Evolutionary conservation across 1,140 invertebrate species (phyloP), one percentile per base, ranked within the genome.

Genomic region (Vanessa atalanta): DNA sequence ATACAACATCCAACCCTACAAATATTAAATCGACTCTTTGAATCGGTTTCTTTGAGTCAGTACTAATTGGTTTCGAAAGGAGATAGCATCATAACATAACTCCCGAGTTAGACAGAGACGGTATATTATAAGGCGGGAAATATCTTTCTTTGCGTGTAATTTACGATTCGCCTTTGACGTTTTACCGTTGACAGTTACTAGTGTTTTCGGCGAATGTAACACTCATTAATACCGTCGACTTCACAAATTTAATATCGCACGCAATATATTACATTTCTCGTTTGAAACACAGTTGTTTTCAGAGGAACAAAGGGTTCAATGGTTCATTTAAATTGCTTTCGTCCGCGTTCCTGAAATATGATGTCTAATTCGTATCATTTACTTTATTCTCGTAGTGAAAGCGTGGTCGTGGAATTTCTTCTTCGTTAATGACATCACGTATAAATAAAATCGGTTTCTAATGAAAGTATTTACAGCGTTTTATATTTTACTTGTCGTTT

Each of bases 141-240:
- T 85, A 88, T 88, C 85, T 87, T 87, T 87, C 88, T 85, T 85
- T 79, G 76, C 81, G 73, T 73, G 20, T 87, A 87, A 90, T 90
- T 90, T 90, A 90, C 80, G 83, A 83, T 47, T 67, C 76, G 65
- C 75, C 86, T 88, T 89, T 89, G 86, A 88, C 85, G 85, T 75
- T 80, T 71, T 72, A 47, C 80, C 79, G 88, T 82, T 90, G 88
- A 90, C 88, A 88, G 87, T 88, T 90, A 88, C 76, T 88, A 79
- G 86, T 88, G 88, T 90, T 88, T 86, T 87, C 83, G 75, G 78
- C 81, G 84, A 88, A 87, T 86, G 75, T 81, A 81, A 84, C 81
- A 80, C 77, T 81, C 85, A 85, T 84, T 85, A 84, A 86, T 88
- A 72, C 74, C 47, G 53, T 65, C 77, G 76, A 79, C 82, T 79